Evolutionary conservation across 1,140 invertebrate genomes (phyloP), one percentile per base, ranked within the genome.

Genomic region (Heliconius hermathena): DNA sequence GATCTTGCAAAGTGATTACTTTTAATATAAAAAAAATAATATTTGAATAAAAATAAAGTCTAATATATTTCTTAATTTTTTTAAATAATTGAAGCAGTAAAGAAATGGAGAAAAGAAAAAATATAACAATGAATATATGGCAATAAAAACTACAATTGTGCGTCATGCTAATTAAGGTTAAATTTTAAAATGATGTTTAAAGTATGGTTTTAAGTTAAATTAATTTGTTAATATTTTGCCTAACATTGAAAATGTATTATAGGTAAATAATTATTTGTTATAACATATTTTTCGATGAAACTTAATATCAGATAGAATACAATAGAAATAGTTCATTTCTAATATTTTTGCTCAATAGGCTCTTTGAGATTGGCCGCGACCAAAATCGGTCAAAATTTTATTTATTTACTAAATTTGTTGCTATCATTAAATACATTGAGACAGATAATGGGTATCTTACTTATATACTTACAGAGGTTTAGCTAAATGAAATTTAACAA

Each of bases 381-480:
- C 60, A 16, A 60, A 66, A 66, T 29, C 20, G 54, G n/a, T 57
- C 54, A n/a, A 57, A 57, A 29, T 29, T 13, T 66, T 66, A 8
- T 66, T 13, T 26, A 26, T 66, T 66, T 29, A 29, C 60, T 66
- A 66, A 66, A 66, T 66, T 66, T 66, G 60, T 66, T 66, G 22
- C 60, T 66, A 66, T 66, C 9, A 66, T 26, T 66, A 66, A 29
- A 66, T 66, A 66, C 60, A 66, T 16, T 66, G 60, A 66, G 60
- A 66, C 60, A 66, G 60, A 66, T 66, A 66, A 66, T 66, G 60
- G 16, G 29, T 26, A 66, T 22, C 13, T 66, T 66, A 66, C 26
- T 26, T 66, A 29, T 29, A 66, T 29, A 66, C 60, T 66, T 66
- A 66, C 26, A 66, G 60, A 66, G 60, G 60, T 66, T 66, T 66